Evolutionary conservation across 2,797 vertebrate species (phyloP).

Genomic region (Sphenodon punctatus): DNA sequence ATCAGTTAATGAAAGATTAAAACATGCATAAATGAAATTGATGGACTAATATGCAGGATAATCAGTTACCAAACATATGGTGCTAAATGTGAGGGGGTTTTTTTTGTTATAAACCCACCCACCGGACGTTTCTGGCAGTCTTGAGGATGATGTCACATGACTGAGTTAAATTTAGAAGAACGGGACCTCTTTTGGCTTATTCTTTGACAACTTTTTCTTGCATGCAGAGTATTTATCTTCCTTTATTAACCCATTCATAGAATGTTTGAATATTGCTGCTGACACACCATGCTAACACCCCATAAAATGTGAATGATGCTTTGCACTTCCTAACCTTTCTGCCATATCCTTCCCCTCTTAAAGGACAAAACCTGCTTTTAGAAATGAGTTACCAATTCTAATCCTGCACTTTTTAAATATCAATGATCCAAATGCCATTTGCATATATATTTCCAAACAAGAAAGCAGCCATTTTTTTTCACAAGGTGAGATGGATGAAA

Average conservation of each 20-base stretch:
- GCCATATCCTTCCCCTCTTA: constrained; percentile 64
- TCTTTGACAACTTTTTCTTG: constrained; percentile 72
- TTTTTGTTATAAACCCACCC: constrained; percentile 71
- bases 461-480: constrained; percentile 65
- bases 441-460: constrained; percentile 66
- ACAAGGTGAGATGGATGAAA: constrained; percentile 55
- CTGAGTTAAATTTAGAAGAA: constrained; percentile 76
- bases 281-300: constrained; percentile 67
- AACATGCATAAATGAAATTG: constrained; percentile 65
- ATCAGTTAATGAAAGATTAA: constrained; percentile 59
- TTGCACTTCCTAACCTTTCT: constrained; percentile 74
- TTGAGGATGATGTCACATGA: constrained; percentile 72
- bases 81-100: constrained; percentile 66
- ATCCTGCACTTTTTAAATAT: constrained; percentile 58
- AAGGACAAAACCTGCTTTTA: constrained; percentile 67
- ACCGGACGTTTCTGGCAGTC: constrained; percentile 76
- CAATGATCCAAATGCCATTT: constrained; percentile 67
- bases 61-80: constrained; percentile 75
- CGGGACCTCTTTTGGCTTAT: constrained; percentile 70
- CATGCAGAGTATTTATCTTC: constrained; percentile 70
- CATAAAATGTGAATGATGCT: constrained; percentile 75
- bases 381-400: constrained; percentile 66
- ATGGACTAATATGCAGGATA: constrained; percentile 74
- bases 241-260: constrained; percentile 76
- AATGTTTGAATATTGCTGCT: constrained; percentile 75